Percentiles rank a stretch among this genome's conserved stretches.
phyloP scores from a whole-genome alignment of 2,888 invertebrate genomes.

The Eucera pruinosa region DNA sequence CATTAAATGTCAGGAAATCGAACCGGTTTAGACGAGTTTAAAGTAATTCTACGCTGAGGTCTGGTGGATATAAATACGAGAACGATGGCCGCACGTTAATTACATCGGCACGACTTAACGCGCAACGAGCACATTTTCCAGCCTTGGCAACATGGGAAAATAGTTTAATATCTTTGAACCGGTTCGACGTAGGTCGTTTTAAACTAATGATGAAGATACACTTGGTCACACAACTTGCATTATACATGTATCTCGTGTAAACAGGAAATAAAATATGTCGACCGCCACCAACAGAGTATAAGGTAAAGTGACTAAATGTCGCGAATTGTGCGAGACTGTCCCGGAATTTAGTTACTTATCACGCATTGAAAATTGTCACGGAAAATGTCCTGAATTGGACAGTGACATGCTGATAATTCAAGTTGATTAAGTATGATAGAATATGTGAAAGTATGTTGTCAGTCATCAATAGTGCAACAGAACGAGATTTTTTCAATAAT shows the following conservation, averaged over 20 bases:
- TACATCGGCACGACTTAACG: constrained; percentile 23
- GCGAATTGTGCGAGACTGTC: too few species aligned
- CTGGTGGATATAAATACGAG: constrained; percentile 23
- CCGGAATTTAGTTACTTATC: too few species aligned
- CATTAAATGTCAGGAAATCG: constrained; percentile 56
- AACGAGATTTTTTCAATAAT: too few species aligned
- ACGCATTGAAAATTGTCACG: too few species aligned
- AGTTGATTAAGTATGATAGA: too few species aligned
- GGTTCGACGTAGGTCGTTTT: constrained; percentile 30
- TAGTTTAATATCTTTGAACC: constrained; percentile 41
- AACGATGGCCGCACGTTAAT: constrained; percentile 32
- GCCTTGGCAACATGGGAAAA: constrained; percentile 30
- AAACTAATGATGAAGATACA: constrained; percentile 9
- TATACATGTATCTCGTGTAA: background rate
- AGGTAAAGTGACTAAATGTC: too few species aligned
- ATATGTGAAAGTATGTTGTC: too few species aligned
- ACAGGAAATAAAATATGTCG: constrained; percentile 7
- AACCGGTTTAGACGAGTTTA: constrained; percentile 44
- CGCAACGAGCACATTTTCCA: background rate
- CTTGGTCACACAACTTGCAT: constrained; percentile 7
- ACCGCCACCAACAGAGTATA: background rate
- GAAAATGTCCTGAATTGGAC: too few species aligned
- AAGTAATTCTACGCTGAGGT: constrained; percentile 9
- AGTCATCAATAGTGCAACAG: too few species aligned
- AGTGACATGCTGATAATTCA: too few species aligned